Conservation (phyloP, 1,140 invertebrate genomes). For the Apocrypta bakeri region DNA sequence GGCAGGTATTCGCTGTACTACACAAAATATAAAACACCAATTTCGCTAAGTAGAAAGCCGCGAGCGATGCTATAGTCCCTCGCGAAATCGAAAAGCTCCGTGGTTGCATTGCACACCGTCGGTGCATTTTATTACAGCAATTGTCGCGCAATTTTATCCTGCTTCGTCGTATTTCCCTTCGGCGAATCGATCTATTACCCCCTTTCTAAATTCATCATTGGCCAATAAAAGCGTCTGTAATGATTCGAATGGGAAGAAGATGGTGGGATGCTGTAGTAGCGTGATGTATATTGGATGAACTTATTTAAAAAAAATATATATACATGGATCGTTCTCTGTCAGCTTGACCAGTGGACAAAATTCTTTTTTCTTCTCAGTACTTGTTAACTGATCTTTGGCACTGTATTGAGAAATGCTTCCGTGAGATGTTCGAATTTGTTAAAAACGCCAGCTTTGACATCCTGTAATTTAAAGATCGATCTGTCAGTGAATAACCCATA, state of each 20-base stretch:
- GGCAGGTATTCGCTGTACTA: no score
- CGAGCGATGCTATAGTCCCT: neutral
- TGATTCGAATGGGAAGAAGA: conserved; percentile 11
- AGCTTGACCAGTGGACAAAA: no score
- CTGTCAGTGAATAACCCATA: no score
- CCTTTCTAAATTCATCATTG: neutral
- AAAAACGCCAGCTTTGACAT: no score
- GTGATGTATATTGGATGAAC: no score
- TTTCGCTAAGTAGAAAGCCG: conserved; percentile 41
- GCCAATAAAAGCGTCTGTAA: neutral
- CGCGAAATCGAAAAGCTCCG: conserved; percentile 22
- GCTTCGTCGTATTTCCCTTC: neutral
- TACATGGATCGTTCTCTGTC: no score
- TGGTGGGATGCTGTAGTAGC: neutral
- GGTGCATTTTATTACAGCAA: conserved; percentile 38
- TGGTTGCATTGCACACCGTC: neutral
- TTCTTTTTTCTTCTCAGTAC: no score
- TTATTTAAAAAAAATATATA: no score
- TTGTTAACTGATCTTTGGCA: no score
- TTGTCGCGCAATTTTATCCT: conserved; percentile 32
- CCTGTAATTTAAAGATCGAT: no score
- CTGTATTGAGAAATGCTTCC: no score
- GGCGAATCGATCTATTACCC: neutral
- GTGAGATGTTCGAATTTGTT: no score
- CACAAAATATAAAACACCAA: conserved; percentile 45